These are phyloP conservation scores for Nestor notabilis DNA, from an alignment of 2,113 vertebrate genomes.

Conservation along the genomic window DNA sequence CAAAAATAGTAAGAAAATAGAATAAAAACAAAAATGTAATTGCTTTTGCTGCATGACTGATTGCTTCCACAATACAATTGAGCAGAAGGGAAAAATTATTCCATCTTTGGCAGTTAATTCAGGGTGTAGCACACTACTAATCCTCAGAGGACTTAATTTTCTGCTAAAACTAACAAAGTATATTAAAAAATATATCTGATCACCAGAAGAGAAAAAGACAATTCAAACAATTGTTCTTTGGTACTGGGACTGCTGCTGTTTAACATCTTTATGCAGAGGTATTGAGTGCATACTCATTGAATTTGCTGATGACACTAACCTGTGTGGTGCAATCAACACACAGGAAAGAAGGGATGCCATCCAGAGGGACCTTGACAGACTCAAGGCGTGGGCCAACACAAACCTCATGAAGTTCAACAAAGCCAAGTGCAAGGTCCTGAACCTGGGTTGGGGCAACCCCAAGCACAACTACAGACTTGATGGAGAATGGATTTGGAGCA, in stretches of 20 bases:
- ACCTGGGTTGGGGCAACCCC: too few species aligned
- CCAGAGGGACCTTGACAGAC: not conserved
- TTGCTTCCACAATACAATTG: constrained; percentile 51
- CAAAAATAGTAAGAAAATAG: constrained; percentile 17
- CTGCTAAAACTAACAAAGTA: not conserved
- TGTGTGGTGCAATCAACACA: not conserved
- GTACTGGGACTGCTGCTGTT: rapidly evolving
- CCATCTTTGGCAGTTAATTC: constrained; percentile 37
- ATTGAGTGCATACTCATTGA: not conserved
- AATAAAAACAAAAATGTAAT: constrained; percentile 32
- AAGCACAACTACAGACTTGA: not conserved
- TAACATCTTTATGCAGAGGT: not conserved
- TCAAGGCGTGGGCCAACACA: too few species aligned
- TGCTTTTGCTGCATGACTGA: constrained; percentile 47
- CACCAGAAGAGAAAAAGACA: not conserved
- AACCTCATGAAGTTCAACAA: not conserved
- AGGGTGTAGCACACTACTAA: not conserved
- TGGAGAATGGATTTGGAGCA: not conserved
- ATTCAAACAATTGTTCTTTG: not conserved
- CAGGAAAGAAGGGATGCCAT: not conserved
- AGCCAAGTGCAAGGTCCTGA: not conserved
- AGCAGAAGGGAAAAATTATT: constrained; percentile 26
- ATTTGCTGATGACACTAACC: not conserved
- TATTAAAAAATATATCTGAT: constrained; percentile 10
- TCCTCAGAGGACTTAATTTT: constrained; percentile 27